Base-by-base conservation (phyloP, 2,888 invertebrate genomes). In the Ochlodes sylvanus region DNA sequence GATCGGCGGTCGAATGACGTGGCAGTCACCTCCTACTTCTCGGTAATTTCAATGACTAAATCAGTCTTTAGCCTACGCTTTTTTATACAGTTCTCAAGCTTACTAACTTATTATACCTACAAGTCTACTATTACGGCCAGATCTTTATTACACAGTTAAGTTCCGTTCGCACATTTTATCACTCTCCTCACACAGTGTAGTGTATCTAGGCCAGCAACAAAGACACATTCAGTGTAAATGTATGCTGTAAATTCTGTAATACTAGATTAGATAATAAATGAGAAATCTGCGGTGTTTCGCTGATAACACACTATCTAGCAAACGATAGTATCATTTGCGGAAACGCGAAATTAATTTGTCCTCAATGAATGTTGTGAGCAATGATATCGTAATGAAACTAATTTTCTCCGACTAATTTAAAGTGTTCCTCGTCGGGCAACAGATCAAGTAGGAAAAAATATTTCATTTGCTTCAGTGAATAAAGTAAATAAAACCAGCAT, bases 281-380 rank as follows among this genome's bases (percentile, higher is more conserved):
- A 71, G 67, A 74, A 74, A 73, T 73, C 70, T 70, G 69, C 69
- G 56, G 63, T 60, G 57, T 69, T 71, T 67, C 21, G 58, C 61
- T 71, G 66, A 70, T 73, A 71, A 42, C 58, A 54, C 57, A 63
- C 68, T 77, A 77, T 74, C 72, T 64, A 34, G 52, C 44, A 52
- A 27, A 52, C 27, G 34, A 63, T 57, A 38, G 10, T 86, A 87
- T 87, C 84, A 79, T 79, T 76, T 71, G 70, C 86, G 89, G 87
- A 89, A 90, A 85, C 80, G 72, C 76, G 70, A 69, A 79, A 70
- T 73, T 76, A 77, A 79, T 77, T 73, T 73, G 80, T 71, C 78
- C 79, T 78, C 76, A 81, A 79, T 83, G 78, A 80, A 78, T 74
- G 71, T 71, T 79, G 82, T 82, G 62, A 68, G 66, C 63, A n/a